Percentiles rank a stretch among this genome's conserved stretches.
These are phyloP conservation scores for Bryconaethiops microstoma DNA, from an alignment of 2,797 vertebrate species.

Conservation along the genomic window DNA sequence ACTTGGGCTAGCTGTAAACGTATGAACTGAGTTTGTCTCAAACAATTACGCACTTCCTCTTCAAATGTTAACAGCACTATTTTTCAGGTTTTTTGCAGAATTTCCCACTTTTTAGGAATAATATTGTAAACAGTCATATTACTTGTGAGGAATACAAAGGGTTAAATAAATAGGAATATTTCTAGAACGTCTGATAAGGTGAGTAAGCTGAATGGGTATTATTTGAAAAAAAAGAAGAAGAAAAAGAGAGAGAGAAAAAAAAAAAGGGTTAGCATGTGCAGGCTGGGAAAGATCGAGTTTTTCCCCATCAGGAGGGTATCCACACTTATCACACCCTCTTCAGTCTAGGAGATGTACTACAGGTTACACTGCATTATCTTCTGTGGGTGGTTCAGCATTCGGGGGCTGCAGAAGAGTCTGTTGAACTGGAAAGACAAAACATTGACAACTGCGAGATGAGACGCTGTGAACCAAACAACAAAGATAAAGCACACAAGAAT, in stretches of 20 bases:
- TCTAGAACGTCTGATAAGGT: slow-evolving; percentile 58
- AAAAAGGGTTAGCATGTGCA: slow-evolving; percentile 20
- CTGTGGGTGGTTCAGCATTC: slow-evolving; percentile 78
- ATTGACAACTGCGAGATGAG: not conserved
- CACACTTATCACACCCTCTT: slow-evolving; percentile 32
- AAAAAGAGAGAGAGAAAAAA: too few species aligned
- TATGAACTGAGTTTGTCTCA: slow-evolving; percentile 2
- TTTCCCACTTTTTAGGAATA: slow-evolving; percentile 37
- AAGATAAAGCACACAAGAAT: too few species aligned
- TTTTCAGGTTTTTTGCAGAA: slow-evolving; percentile 17
- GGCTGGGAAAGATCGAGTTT: slow-evolving; percentile 57
- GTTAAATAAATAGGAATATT: slow-evolving; percentile 60
- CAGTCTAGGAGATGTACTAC: not conserved
- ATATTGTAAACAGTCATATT: slow-evolving; percentile 56
- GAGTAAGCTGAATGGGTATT: slow-evolving; percentile 28
- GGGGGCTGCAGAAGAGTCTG: slow-evolving; percentile 83
- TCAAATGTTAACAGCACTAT: slow-evolving; percentile 15
- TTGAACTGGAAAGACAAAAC: slow-evolving; percentile 74
- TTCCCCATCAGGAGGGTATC: not conserved
- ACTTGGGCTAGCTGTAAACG: slow-evolving; percentile 8
- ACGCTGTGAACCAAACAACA: not conserved
- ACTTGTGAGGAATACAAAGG: slow-evolving; percentile 44
- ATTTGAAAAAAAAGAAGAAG: too few species aligned
- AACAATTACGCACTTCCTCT: slow-evolving; percentile 7
- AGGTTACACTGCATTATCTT: slow-evolving; percentile 72